Evolutionary conservation across 2,113 vertebrate genomes (phyloP), one percentile per base, ranked within the genome.

Genomic region (Natator depressus): DNA sequence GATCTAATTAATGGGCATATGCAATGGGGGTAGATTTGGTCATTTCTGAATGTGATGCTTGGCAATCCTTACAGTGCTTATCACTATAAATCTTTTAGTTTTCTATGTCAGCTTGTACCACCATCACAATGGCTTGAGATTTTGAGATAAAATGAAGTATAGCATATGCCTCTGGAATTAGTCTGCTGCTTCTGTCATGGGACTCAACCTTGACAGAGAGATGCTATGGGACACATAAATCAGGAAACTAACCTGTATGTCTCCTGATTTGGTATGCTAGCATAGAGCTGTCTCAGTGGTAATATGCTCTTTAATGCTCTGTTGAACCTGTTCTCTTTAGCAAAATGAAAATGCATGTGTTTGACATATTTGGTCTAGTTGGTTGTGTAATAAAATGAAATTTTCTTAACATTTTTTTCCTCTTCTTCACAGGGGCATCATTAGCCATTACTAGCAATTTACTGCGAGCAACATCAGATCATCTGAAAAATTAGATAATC

Each of bases 281-380:
- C 90, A 95, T 90, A 91, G 95, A 93, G 91, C 91, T 98, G 97
- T 97, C 97, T 97, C 98, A 65, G 91, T 93, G 91, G 96, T 96
- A 97, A 98, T 96, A 87, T 93, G 89, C 97, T 98, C 97, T 98
- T 98, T 97, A 97, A 98, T 97, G 97, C 97, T 98, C 96, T 93
- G 8, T 94, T 97, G 97, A 97, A 92, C 91, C 69, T 93, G 88
- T 89, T 98, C 96, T 95, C 80, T 95, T 96, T 88, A 80, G 91
- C 88, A 81, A 95, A 98, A 98, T 98, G 97, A 98, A 98, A 98
- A 98, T 96, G 91, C 96, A 97, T 97, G 94, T 96, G 90, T 97
- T 98, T 97, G 96, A 98, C 93, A 97, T 5, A 38, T 93, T 97
- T 96, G 78, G 85, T 85, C 72, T 82, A 97, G 95, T 93, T 84